These are phyloP conservation scores for Pantala flavescens DNA, from an alignment of 1,140 invertebrate species.

Conservation along the genomic window DNA sequence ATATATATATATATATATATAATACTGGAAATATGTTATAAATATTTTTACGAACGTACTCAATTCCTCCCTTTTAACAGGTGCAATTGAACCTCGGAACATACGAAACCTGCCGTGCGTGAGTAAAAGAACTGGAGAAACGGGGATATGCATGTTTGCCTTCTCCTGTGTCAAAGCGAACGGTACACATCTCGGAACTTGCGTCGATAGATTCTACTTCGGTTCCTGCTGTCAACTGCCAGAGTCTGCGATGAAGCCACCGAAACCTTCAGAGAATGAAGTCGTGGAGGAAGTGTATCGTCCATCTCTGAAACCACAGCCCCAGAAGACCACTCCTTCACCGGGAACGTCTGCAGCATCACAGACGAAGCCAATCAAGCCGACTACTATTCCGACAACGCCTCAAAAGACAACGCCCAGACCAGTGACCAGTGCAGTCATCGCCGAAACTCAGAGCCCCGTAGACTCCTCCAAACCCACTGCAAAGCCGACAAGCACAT, in stretches of 20 bases:
- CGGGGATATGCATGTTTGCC: conserved; percentile 87
- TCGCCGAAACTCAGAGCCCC: not conserved
- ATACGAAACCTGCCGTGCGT: conserved; percentile 79
- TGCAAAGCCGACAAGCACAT: conserved; percentile 18
- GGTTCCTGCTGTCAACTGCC: conserved; percentile 65
- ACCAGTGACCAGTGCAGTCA: not conserved
- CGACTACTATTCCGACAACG: not conserved
- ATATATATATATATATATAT: too few relatives aligned
- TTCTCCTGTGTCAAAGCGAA: conserved; percentile 85
- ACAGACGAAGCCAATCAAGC: not conserved
- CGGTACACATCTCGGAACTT: conserved; percentile 80
- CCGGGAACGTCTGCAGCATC: conserved; percentile 20
- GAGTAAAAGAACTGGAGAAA: conserved; percentile 61
- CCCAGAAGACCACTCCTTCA: conserved; percentile 2
- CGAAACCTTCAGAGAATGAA: not conserved
- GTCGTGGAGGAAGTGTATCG: conserved; percentile 2
- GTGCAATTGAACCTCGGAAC: conserved; percentile 40
- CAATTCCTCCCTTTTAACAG: not conserved
- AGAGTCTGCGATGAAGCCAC: not conserved
- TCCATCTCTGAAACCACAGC: conserved; percentile 10
- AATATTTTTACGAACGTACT: too few relatives aligned
- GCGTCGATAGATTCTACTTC: conserved; percentile 85
- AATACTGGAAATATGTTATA: too few relatives aligned
- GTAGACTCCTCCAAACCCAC: conserved; percentile 14
- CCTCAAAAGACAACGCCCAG: not conserved